A percentile compares a stretch with the other conserved stretches of the same genome.
These are phyloP conservation scores for Agrochola litura DNA, from an alignment of 2,888 invertebrate genomes.

Conservation along the genomic window DNA sequence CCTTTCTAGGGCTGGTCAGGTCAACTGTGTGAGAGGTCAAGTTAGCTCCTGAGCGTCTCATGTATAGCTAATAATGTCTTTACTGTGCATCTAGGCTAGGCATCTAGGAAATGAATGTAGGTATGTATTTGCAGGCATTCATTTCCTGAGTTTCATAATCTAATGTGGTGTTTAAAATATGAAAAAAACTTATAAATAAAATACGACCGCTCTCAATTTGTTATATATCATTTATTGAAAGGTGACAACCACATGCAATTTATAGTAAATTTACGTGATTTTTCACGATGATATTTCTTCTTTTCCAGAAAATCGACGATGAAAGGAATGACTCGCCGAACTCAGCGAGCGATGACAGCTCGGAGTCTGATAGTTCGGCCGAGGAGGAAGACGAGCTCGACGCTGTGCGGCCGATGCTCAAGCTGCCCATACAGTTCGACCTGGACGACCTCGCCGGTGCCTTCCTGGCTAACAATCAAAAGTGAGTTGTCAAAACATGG, in stretches of 20 bases:
- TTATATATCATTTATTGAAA: neutral
- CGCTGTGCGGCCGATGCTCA: conserved; percentile 91
- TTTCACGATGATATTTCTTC: conserved; percentile 8
- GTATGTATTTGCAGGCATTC: neutral
- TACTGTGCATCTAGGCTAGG: neutral
- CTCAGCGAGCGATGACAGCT: conserved; percentile 85
- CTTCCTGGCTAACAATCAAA: conserved; percentile 93
- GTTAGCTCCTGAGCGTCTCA: conserved; percentile 24
- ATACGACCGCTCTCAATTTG: neutral
- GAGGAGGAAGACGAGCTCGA: conserved; percentile 91
- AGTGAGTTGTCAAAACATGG: conserved; percentile 80
- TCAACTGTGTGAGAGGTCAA: conserved; percentile 50
- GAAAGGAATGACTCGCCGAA: conserved; percentile 80
- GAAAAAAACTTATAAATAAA: neutral
- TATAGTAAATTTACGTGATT: neutral
- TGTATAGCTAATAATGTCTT: conserved; percentile 16
- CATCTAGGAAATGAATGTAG: conserved; percentile 3
- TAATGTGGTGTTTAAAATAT: neutral
- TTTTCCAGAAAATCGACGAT: conserved; percentile 87
- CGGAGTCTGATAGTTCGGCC: conserved; percentile 90
- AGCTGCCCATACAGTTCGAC: conserved; percentile 95
- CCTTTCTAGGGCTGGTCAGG: conserved; percentile 57
- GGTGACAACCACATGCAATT: neutral
- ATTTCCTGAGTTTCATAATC: conserved; percentile 12
- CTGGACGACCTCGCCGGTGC: conserved; percentile 95